phyloP scores from a whole-genome alignment of 2,113 vertebrate species.

The Beaufortia kweichowensis region DNA sequence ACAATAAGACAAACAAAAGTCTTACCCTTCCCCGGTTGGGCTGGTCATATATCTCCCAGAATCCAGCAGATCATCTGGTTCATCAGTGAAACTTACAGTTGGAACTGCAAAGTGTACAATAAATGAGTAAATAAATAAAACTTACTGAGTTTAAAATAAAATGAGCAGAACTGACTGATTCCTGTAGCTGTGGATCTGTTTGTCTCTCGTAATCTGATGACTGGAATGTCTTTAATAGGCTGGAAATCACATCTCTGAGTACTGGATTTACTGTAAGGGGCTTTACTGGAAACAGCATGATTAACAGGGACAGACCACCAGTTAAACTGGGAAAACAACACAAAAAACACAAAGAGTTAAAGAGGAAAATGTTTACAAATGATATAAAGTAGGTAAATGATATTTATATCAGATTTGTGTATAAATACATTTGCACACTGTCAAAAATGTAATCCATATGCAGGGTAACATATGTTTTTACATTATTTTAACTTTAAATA shows the following conservation, averaged over 20 bases:
- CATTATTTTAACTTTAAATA: no score
- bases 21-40: conserved; percentile 70
- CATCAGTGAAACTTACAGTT: conserved; percentile 52
- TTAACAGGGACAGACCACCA: conserved; percentile 60
- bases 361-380: not conserved
- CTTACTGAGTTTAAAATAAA: not conserved
- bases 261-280: conserved; percentile 62
- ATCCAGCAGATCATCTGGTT: conserved; percentile 59
- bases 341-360: not conserved
- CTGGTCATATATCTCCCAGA: conserved; percentile 64
- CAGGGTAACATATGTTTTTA: no score
- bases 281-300: not conserved
- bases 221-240: conserved; percentile 41
- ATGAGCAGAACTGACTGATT: conserved; percentile 59
- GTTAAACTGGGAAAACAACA: no score
- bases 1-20: not conserved
- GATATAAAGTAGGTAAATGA: no score
- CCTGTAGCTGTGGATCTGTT: conserved; percentile 56
- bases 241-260: conserved; percentile 66
- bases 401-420: not conserved
- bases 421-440: no score
- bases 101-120: conserved; percentile 62
- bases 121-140: not conserved
- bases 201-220: conserved; percentile 52
- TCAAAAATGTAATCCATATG: no score